Evolutionary conservation across 2,113 vertebrate genomes (phyloP), one percentile per base, ranked within the genome.

Genomic region (Heterochromis multidens): DNA sequence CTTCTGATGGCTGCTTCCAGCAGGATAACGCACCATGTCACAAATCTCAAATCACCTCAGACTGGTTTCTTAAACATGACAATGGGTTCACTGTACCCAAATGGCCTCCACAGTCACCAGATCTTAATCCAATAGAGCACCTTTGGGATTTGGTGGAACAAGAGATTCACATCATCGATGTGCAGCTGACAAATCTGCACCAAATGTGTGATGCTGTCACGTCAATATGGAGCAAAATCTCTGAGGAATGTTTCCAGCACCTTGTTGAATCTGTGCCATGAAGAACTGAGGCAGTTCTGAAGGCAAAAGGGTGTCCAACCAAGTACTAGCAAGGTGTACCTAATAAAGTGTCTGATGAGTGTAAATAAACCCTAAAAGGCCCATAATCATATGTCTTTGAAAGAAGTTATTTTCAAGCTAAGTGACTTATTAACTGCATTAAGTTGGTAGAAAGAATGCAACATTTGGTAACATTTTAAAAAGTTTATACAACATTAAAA

Each of bases 361-460:
- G 65, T 46, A 70, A 70, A 19, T 70, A 46, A 65, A 65, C n/a
- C 4, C 33, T 23, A 23, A 63, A 23, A 40, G 12, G 12, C 21
- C 6, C 21, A 4, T 33, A 63, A 17, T 67, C 63, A 25, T 35
- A 43, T 67, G n/a, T 13, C 2, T 67, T 67, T 67, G 35, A 25
- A 43, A 67, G 63, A 0, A 17, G n/a, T 0, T 43, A 25, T 43
- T 67, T 0, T 35, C 33, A 7, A 7, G 7, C 4, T 35, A 35
- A 35, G 10, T 40, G 37, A 40, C 37, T 40, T 27, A 70, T 70
- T 43, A 70, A 70, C 43, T 70, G 46, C 8, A 70, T 70, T 70
- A 11, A 27, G 8, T 46, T 70, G 5, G 27, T 27, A 19, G 37
- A 43, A 35, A 35, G 2, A 35, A n/a, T n/a, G n/a, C n/a, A n/a